Evolutionary conservation across 1,140 invertebrate genomes (phyloP).

Genomic region (Papilio polytes): DNA sequence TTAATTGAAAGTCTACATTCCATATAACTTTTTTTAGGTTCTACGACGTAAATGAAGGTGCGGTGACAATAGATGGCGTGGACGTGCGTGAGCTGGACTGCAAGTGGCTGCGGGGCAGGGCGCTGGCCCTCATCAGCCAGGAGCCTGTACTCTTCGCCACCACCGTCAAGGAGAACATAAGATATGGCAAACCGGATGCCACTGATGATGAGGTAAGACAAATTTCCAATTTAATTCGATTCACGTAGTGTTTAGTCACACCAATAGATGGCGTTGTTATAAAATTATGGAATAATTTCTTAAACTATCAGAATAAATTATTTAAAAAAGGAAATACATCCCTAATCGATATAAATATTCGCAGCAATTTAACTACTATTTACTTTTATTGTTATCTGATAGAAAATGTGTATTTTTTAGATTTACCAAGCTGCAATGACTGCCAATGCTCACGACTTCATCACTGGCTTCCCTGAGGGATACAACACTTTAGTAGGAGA

Average conservation of each 20-base stretch:
- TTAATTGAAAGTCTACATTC: no score
- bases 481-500: constrained; percentile 96
- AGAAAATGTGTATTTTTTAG: constrained; percentile 46
- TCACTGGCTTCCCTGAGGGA: constrained; percentile 90
- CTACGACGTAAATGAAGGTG: constrained; percentile 92
- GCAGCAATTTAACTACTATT: no score
- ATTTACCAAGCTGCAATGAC: constrained; percentile 89
- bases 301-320: no score
- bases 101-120: constrained; percentile 92
- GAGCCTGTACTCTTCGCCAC: constrained; percentile 97
- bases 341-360: no score
- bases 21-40: constrained; percentile 87
- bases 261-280: not conserved
- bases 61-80: constrained; percentile 91
- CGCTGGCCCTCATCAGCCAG: constrained; percentile 96
- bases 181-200: constrained; percentile 92
- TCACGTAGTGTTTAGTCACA: not conserved
- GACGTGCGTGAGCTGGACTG: constrained; percentile 91
- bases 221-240: no score
- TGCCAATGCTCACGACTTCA: constrained; percentile 97
- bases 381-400: no score
- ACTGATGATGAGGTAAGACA: constrained; percentile 86
- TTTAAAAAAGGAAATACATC: no score
- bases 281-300: no score
- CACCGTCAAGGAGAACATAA: constrained; percentile 96